Base-by-base conservation (phyloP, 2,797 vertebrate species). In the Cuniculus paca region DNA sequence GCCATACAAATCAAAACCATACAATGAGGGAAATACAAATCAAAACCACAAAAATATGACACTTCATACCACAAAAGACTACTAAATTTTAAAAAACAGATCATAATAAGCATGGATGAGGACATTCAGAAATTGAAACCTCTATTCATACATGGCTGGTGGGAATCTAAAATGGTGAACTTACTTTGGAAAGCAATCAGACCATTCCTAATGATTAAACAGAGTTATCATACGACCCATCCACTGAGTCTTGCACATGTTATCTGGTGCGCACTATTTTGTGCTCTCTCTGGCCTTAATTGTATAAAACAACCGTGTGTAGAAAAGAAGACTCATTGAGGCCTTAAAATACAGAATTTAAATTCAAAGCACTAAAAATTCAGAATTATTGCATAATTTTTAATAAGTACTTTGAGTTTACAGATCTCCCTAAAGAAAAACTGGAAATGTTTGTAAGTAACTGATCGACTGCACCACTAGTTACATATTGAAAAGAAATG, bases 1-100 rank as follows among this genome's bases (percentile, higher is more conserved):
- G n/a, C n/a, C 65, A 70, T 94, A n/a, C 4, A 94, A 83, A 95
- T 90, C 39, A 74, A 95, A 82, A 63, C 7, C 52, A 79, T n/a
- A n/a, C n/a, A n/a, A n/a, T 70, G 8, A 70, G 8, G 19, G 9
- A 36, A 70, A 20, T 94, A n/a, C 4, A 94, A 83, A 95, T 90
- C 39, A 74, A 95, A 82, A 63, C 7, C 52, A 79, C 52, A 90
- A 79, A 45, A 28, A 82, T 26, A 48, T 72, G 75, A 50, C 4
- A 80, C 52, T 80, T 61, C 22, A 61, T 1, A 58, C 2, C 50
- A 2, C 26, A 16, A 70, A 68, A 10, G 11, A 58, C 45, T 42
- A 10, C 36, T 83, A 13, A 65, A 79, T 24, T 48, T 28, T 1
- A 10, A 81, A 94, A 16, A 54, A 54, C 17, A 80, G n/a, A 81